Conservation (phyloP, 2,113 vertebrate species). For the Pygoscelis antarcticus region DNA sequence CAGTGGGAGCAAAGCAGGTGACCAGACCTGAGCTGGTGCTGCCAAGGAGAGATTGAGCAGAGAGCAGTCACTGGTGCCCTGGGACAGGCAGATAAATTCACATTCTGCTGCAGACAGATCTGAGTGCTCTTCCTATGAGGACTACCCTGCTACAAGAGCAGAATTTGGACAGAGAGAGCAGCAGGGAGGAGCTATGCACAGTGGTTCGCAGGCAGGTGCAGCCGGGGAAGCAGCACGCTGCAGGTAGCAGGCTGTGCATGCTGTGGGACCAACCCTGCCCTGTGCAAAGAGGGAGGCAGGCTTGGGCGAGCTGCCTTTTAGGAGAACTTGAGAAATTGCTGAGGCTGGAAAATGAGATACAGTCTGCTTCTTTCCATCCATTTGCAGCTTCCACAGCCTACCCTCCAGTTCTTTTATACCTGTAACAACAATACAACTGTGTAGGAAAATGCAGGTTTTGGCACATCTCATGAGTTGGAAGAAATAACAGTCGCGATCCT, state of each 20-base stretch:
- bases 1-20: background rate
- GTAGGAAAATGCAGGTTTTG: background rate
- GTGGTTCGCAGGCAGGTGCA: background rate
- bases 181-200: background rate
- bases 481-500: background rate
- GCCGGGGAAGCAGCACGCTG: rapidly evolving
- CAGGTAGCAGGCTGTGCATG: rapidly evolving
- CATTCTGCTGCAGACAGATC: background rate
- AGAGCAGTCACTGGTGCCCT: too few relatives aligned
- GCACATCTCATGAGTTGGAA: background rate
- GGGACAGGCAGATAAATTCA: background rate
- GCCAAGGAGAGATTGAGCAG: background rate
- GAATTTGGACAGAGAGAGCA: background rate
- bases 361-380: background rate
- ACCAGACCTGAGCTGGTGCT: background rate
- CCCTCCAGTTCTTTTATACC: background rate
- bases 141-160: background rate
- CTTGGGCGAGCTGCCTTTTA: background rate
- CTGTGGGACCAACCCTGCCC: background rate
- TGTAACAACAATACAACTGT: background rate
- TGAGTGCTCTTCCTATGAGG: background rate
- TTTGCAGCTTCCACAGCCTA: background rate
- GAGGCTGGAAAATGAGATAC: background rate
- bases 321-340: background rate
- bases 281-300: background rate